Evolutionary conservation across 1,140 invertebrate species (phyloP).

Genomic region (Lordiphosa clarofinis): DNA sequence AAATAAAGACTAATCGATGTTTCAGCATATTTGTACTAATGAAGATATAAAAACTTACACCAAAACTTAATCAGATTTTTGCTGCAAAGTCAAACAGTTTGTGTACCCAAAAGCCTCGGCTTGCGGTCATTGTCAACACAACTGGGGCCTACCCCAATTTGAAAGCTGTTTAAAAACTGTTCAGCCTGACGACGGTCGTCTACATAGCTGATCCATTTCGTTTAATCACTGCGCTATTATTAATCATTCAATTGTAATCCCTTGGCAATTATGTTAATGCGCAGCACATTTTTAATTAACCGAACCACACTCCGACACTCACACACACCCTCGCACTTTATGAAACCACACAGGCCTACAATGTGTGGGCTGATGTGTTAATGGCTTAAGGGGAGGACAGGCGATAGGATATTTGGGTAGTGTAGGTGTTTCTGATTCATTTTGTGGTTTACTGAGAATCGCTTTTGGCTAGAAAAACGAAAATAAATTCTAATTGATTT

Average conservation of each 20-base stretch:
- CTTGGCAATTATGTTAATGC: constrained; percentile 59
- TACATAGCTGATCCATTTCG: constrained; percentile 27
- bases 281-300: constrained; percentile 61
- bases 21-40: too few species aligned
- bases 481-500: constrained; percentile 5
- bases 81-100: not conserved
- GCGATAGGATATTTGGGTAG: not conserved
- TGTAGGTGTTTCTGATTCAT: constrained; percentile 5
- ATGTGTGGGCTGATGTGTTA: constrained; percentile 35
- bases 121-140: too few species aligned
- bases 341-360: constrained; percentile 31
- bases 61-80: not conserved
- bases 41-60: too few species aligned
- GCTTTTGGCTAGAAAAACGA: not conserved
- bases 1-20: too few species aligned
- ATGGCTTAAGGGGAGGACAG: constrained; percentile 24
- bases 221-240: constrained; percentile 58
- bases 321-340: constrained; percentile 10
- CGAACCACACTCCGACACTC: constrained; percentile 16
- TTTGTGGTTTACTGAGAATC: constrained; percentile 2
- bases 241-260: constrained; percentile 64
- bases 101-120: too few species aligned
- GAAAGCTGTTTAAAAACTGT: too few species aligned
- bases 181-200: constrained; percentile 31
- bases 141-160: constrained; percentile 1